Percentiles rank a stretch among this genome's conserved stretches.
Conservation (phyloP, 2,113 vertebrate genomes). For the Pangasianodon hypophthalmus region DNA sequence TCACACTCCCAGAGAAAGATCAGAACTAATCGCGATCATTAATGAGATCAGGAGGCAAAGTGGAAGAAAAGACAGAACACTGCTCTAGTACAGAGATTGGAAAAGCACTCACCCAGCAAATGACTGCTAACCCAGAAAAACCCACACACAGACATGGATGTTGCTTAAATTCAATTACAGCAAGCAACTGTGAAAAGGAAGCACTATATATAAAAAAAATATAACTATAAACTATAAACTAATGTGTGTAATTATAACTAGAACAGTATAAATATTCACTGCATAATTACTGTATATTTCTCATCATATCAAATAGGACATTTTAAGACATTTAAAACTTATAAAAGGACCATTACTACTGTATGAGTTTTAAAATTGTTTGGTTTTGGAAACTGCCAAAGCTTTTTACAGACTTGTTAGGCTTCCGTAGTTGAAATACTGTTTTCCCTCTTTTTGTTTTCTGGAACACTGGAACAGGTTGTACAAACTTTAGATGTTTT, state of each 20-base stretch:
- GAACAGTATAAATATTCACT: neutral
- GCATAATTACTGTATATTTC: neutral
- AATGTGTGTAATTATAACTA: neutral
- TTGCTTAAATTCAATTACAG: neutral
- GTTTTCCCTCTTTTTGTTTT: neutral
- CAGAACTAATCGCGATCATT: constrained; percentile 28
- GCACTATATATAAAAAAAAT: too few species aligned
- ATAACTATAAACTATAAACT: neutral
- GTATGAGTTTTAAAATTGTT: too few species aligned
- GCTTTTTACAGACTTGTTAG: neutral
- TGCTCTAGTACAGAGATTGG: constrained; percentile 19
- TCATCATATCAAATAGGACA: neutral
- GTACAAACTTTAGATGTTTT: neutral
- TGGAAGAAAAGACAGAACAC: neutral
- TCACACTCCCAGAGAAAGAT: constrained; percentile 19
- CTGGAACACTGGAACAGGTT: neutral
- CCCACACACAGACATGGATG: neutral
- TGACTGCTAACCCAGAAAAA: neutral
- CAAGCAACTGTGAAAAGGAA: neutral
- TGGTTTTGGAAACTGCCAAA: neutral
- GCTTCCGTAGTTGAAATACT: neutral
- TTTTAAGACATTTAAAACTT: too few species aligned
- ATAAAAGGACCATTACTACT: too few species aligned
- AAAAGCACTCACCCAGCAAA: constrained; percentile 36
- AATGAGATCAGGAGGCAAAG: constrained; percentile 40